These are phyloP conservation scores for Lepus americanus DNA, from an alignment of 2,113 vertebrate species.

Conservation along the genomic window DNA sequence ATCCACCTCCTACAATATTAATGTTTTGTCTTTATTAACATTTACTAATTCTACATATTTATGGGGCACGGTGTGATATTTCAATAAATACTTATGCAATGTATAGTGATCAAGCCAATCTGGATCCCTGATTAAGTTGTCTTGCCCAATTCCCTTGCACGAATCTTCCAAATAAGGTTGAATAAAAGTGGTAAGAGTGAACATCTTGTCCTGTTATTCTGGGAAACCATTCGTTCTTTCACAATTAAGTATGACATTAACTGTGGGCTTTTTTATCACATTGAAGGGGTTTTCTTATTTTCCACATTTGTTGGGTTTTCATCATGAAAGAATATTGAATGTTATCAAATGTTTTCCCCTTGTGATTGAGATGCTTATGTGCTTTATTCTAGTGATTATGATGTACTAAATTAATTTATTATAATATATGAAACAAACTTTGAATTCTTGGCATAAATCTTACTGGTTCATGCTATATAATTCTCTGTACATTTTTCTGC, in stretches of 20 bases:
- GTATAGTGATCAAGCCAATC: too few relatives aligned
- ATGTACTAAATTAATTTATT: neutral
- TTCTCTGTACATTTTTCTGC: neutral
- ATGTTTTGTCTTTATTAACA: too few relatives aligned
- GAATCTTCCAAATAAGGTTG: neutral
- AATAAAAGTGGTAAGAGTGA: neutral
- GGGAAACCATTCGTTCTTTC: neutral
- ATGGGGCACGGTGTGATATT: too few relatives aligned
- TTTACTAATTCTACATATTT: neutral
- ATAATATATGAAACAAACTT: neutral
- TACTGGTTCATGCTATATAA: neutral
- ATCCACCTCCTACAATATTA: too few relatives aligned
- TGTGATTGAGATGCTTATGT: neutral
- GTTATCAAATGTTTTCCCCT: neutral
- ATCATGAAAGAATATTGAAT: neutral
- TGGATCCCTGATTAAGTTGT: neutral
- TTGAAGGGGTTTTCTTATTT: conserved; percentile 5
- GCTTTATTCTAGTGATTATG: neutral
- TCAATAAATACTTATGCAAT: too few relatives aligned
- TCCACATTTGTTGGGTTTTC: neutral
- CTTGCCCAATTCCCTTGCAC: neutral
- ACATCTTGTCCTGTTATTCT: neutral
- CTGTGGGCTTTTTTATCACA: neutral
- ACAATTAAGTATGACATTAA: neutral
- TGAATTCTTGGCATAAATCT: neutral